Evolutionary conservation across 2,797 vertebrate genomes (phyloP).

Genomic region (Fundulus diaphanus): DNA sequence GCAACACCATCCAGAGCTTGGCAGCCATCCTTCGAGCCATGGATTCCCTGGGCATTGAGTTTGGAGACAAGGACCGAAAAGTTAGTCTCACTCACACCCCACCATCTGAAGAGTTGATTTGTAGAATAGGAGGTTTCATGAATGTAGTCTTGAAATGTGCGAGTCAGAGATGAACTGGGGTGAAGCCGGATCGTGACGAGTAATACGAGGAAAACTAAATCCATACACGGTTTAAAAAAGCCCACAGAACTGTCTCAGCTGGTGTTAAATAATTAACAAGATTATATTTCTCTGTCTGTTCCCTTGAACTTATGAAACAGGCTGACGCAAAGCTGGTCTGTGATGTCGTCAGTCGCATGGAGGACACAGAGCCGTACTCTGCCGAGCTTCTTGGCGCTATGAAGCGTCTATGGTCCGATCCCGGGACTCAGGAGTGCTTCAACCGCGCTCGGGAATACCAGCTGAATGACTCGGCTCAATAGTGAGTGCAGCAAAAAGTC

Average conservation of each 20-base stretch:
- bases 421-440: slow-evolving; percentile 95
- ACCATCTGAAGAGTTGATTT: neutral
- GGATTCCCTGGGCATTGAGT: slow-evolving; percentile 95
- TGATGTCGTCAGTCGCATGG: slow-evolving; percentile 96
- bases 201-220: neutral
- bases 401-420: slow-evolving; percentile 93
- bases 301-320: slow-evolving; percentile 67
- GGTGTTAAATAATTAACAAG: slow-evolving; percentile 12
- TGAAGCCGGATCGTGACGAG: neutral
- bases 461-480: slow-evolving; percentile 96
- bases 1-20: slow-evolving; percentile 98
- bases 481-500: slow-evolving; percentile 74
- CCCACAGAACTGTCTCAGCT: neutral
- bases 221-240: neutral
- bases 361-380: slow-evolving; percentile 97
- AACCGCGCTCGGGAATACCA: slow-evolving; percentile 95
- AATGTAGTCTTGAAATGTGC: neutral
- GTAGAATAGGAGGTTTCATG: slow-evolving; percentile 2
- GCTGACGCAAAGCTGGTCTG: slow-evolving; percentile 95
- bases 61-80: slow-evolving; percentile 91
- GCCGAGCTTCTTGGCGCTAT: slow-evolving; percentile 93
- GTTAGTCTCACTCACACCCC: slow-evolving; percentile 77
- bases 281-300: neutral
- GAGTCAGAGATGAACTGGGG: neutral
- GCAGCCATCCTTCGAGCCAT: slow-evolving; percentile 95